phyloP scores from a whole-genome alignment of 30 jellyfish, hydroid and myxozoan genomes.

The Turritopsis rubra region DNA sequence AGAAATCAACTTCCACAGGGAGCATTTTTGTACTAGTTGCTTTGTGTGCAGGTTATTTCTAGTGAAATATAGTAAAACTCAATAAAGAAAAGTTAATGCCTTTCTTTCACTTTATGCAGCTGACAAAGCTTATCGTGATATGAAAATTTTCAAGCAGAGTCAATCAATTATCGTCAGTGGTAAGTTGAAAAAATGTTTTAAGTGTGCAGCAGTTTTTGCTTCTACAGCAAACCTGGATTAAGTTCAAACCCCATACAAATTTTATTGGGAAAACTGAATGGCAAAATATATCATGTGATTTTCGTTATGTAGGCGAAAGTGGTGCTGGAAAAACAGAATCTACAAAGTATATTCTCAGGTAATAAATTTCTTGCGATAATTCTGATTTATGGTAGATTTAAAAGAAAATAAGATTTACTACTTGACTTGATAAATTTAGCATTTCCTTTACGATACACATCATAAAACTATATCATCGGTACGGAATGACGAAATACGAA shows the following conservation, averaged over 20 bases:
- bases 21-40: not conserved
- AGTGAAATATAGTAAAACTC: too few species aligned
- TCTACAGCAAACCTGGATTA: not conserved
- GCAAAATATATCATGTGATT: not conserved
- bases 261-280: constrained; percentile 7
- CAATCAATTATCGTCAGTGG: constrained; percentile 94
- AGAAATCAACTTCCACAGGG: too few species aligned
- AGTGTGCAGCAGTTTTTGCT: not conserved
- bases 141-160: constrained; percentile 77
- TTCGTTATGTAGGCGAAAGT: constrained; percentile 89
- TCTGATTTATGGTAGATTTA: too few species aligned
- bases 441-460: not conserved
- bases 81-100: too few species aligned
- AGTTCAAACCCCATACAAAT: too few species aligned
- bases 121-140: constrained; percentile 85
- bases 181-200: constrained; percentile 12
- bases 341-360: constrained; percentile 84
- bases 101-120: constrained; percentile 32
- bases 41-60: too few species aligned
- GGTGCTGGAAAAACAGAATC: constrained; percentile 98
- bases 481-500: too few species aligned
- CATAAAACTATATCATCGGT: not conserved
- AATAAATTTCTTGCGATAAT: not conserved
- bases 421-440: too few species aligned
- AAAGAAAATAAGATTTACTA: too few species aligned